Percentiles rank a stretch among this genome's conserved stretches.
Evolutionary conservation across 2,888 invertebrate species (phyloP).

Genomic region (Protodeltote pygarga): DNA sequence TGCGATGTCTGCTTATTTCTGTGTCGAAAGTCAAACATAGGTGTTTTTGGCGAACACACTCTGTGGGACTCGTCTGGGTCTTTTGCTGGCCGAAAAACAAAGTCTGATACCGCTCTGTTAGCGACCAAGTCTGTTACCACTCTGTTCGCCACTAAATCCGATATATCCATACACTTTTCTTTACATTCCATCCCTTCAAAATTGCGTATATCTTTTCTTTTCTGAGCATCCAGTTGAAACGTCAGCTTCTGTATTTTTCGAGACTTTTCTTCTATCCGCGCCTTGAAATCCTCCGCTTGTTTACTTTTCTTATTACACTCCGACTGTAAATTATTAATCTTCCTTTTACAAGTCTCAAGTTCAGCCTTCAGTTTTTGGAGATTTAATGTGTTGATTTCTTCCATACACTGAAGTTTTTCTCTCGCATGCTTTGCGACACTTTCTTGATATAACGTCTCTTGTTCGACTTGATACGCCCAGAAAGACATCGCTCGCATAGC

Average conservation of each 20-base stretch:
- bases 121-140: slow-evolving; percentile 71
- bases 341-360: slow-evolving; percentile 79
- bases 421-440: slow-evolving; percentile 78
- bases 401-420: slow-evolving; percentile 79
- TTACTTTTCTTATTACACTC: slow-evolving; percentile 79
- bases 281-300: slow-evolving; percentile 78
- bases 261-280: slow-evolving; percentile 76
- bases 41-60: slow-evolving; percentile 75
- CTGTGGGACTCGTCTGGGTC: slow-evolving; percentile 65
- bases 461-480: slow-evolving; percentile 85
- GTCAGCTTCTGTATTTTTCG: slow-evolving; percentile 81
- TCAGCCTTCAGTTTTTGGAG: slow-evolving; percentile 81
- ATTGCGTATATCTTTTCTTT: slow-evolving; percentile 72
- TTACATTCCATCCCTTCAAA: slow-evolving; percentile 65
- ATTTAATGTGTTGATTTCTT: slow-evolving; percentile 78
- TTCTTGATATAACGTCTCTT: slow-evolving; percentile 83
- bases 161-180: slow-evolving; percentile 78
- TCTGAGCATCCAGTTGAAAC: slow-evolving; percentile 77
- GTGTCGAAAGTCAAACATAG: slow-evolving; percentile 77
- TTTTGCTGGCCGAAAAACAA: slow-evolving; percentile 76
- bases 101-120: slow-evolving; percentile 69
- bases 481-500: slow-evolving; percentile 86
- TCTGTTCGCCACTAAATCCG: slow-evolving; percentile 74
- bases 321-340: slow-evolving; percentile 73
- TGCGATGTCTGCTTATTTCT: slow-evolving; percentile 58